Conservation (phyloP, 2,797 vertebrate species). For the Pseudocheirus occidentalis region DNA sequence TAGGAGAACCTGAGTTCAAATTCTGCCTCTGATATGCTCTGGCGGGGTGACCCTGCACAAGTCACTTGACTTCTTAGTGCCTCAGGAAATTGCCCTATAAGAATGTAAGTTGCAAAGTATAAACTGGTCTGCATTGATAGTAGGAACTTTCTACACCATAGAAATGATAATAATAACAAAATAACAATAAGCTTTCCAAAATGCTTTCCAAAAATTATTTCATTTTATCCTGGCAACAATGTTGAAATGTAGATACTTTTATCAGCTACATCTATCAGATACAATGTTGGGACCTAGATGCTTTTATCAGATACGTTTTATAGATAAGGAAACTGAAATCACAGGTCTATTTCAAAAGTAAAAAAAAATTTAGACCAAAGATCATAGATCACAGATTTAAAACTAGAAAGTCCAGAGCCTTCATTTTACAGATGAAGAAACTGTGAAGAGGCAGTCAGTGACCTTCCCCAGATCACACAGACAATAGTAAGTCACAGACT, state of each 20-base stretch:
- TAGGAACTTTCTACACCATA: neutral
- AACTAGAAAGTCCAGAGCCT: neutral
- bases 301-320: neutral
- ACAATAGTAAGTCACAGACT: neutral
- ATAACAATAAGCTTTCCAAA: neutral
- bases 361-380: neutral
- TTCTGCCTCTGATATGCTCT: neutral
- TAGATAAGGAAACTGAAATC: neutral
- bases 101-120: neutral
- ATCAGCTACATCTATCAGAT: neutral
- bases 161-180: neutral
- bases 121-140: neutral
- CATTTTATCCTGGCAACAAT: neutral
- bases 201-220: neutral
- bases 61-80: neutral
- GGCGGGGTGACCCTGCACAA: neutral
- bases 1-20: neutral
- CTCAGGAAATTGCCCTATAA: neutral
- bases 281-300: no score
- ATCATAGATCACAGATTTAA: neutral
- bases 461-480: neutral
- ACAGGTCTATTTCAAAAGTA: neutral
- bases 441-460: neutral
- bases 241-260: fast-evolving
- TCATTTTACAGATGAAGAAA: neutral